Evolutionary conservation across 2,888 invertebrate species (phyloP), one percentile per base, ranked within the genome.

Genomic region (Calameuta filiformis): DNA sequence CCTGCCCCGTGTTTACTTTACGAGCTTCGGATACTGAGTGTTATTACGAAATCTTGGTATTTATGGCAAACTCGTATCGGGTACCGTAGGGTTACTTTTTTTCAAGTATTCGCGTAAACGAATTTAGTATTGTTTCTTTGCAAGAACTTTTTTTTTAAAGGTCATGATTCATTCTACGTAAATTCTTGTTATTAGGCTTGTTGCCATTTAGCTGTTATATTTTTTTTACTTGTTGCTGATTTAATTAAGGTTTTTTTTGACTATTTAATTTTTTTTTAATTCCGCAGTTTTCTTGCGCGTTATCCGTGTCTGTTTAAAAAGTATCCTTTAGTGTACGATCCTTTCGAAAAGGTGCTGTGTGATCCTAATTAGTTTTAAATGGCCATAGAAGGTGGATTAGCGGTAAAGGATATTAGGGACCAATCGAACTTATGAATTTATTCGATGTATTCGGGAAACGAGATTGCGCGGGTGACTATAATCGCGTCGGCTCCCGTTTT

Each of bases 321-420:
- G 9, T 56, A 56, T 56, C 56, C 56, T 56, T 56, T 56, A 23
- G 9, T 23, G 23, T 23, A 6, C 9, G 23, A 56, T 56, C 23
- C 56, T 56, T 56, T 56, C 23, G 56, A 23, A 56, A 56, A 56
- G 56, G 56, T 23, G 56, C 56, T 56, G 23, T 6, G 81, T 80
- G 80, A 82, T 81, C 81, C 82, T 83, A 83, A 83, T 83, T 79
- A 83, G 76, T 78, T 80, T 80, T 68, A 80, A 78, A 76, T 75
- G 78, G 78, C 75, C 33, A 78, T 78, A 76, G 23, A 56, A 78
- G 56, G 68, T 68, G 77, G 30, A 76, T 76, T 40, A 79, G 40
- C 71, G 1, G 40, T 76, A 73, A 76, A 74, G 40, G 79, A 69
- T 68, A 76, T 76, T 74, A 79, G 69, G 74, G 73, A 31, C 69